Conservation (phyloP, 1,140 invertebrate species). For the Callitettix versicolor region DNA sequence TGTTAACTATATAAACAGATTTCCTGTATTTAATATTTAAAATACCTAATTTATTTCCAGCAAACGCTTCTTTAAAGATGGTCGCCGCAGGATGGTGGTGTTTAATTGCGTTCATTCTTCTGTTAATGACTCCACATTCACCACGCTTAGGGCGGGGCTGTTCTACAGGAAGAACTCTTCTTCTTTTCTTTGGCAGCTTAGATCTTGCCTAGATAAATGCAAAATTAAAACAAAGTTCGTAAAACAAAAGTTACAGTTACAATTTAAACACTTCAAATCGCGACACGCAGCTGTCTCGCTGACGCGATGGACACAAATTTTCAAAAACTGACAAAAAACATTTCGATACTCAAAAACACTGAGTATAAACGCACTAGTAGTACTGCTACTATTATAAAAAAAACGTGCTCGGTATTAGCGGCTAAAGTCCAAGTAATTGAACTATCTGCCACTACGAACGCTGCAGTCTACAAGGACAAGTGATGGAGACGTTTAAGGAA, state of each 20-base stretch:
- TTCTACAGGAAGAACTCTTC: slow-evolving; percentile 73
- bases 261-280: not conserved
- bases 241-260: not conserved
- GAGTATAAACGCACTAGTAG: no score
- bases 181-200: slow-evolving; percentile 75
- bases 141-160: slow-evolving; percentile 42
- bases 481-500: no score
- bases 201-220: slow-evolving; percentile 60
- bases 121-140: slow-evolving; percentile 27
- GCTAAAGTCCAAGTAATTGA: no score
- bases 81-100: slow-evolving; percentile 32
- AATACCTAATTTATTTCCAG: slow-evolving; percentile 42
- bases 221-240: no score
- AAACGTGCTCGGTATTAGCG: no score
- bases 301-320: no score
- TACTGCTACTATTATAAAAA: no score
- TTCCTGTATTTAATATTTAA: no score
- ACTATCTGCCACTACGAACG: no score
- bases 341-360: not conserved
- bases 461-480: no score
- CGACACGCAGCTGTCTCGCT: no score
- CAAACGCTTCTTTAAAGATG: slow-evolving; percentile 49
- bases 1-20: no score
- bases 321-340: not conserved
- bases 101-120: slow-evolving; percentile 44